These are phyloP conservation scores for Zhuqinia jingwanae DNA, from an alignment of 2,888 invertebrate genomes.

Conservation along the genomic window DNA sequence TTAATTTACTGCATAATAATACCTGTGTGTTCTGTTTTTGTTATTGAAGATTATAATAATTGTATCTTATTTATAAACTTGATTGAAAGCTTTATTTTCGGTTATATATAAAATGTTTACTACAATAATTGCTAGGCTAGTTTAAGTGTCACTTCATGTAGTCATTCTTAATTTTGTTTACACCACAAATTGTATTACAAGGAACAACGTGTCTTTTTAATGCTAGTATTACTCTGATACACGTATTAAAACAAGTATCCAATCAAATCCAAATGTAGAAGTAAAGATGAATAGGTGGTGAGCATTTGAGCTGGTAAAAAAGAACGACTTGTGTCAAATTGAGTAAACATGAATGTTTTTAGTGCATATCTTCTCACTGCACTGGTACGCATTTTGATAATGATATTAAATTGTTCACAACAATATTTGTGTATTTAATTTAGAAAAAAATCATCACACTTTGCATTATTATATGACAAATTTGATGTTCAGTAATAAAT, in stretches of 20 bases:
- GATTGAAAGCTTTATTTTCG: conserved; percentile 44
- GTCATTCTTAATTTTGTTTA: conserved; percentile 6
- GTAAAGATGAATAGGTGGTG: too few relatives aligned
- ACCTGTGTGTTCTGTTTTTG: conserved; percentile 56
- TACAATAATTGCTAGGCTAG: conserved; percentile 20
- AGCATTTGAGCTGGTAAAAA: neutral
- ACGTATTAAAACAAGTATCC: too few relatives aligned
- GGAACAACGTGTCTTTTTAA: neutral
- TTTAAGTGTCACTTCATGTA: neutral
- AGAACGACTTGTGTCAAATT: too few relatives aligned
- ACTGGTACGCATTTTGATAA: too few relatives aligned
- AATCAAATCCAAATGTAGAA: too few relatives aligned
- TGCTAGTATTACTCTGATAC: neutral
- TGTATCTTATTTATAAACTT: neutral
- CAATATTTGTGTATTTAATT: neutral
- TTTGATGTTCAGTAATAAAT: conserved; percentile 25
- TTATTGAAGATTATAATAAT: neutral
- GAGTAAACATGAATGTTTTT: neutral
- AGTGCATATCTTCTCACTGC: neutral
- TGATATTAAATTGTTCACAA: neutral
- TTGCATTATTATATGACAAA: neutral
- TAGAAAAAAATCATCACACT: neutral
- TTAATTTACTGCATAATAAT: conserved; percentile 35
- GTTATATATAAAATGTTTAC: conserved; percentile 3
- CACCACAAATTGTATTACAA: neutral